Percentiles rank a stretch among this genome's conserved stretches.
Evolutionary conservation across 2,113 vertebrate genomes (phyloP).

Genomic region (Etheostoma spectabile): DNA sequence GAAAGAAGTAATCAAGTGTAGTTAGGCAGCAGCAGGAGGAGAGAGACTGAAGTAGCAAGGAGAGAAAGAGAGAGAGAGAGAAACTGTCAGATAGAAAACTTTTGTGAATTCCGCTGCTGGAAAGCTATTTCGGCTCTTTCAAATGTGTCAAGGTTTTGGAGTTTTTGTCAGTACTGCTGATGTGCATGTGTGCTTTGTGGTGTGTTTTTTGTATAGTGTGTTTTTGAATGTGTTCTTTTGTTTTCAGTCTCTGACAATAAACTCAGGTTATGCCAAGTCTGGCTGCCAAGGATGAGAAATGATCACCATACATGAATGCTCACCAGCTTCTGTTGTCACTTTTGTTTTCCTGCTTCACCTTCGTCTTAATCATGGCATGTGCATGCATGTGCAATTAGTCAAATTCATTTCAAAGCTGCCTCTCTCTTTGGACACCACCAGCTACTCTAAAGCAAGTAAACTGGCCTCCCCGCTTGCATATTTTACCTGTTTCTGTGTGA

Average conservation of each 20-base stretch:
- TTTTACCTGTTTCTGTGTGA: slow-evolving; percentile 1
- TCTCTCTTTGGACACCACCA: slow-evolving; percentile 4
- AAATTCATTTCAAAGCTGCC: neutral
- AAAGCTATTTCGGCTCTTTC: slow-evolving; percentile 20
- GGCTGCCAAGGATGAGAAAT: slow-evolving; percentile 28
- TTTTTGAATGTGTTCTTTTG: slow-evolving; percentile 3
- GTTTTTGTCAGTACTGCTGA: slow-evolving; percentile 36
- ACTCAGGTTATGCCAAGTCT: slow-evolving; percentile 43
- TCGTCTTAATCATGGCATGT: neutral
- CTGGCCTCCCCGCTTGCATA: neutral
- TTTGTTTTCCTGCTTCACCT: slow-evolving; percentile 12
- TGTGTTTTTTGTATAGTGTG: slow-evolving; percentile 15
- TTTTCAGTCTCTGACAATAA: slow-evolving; percentile 35
- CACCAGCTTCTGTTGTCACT: slow-evolving; percentile 10
- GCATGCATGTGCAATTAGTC: neutral
- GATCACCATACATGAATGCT: slow-evolving; percentile 33
- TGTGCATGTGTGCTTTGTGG: slow-evolving; percentile 9
- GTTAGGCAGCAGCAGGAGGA: slow-evolving; percentile 39
- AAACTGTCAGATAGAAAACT: slow-evolving; percentile 35
- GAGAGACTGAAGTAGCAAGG: slow-evolving; percentile 18
- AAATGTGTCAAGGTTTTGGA: slow-evolving; percentile 36
- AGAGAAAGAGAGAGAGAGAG: slow-evolving; percentile 16
- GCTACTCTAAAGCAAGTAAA: slow-evolving; percentile 13
- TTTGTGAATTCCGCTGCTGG: slow-evolving; percentile 46
- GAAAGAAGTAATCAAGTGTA: slow-evolving; percentile 61